These are phyloP conservation scores for Crotalus adamanteus DNA, from an alignment of 2,797 vertebrate genomes.

Conservation along the genomic window DNA sequence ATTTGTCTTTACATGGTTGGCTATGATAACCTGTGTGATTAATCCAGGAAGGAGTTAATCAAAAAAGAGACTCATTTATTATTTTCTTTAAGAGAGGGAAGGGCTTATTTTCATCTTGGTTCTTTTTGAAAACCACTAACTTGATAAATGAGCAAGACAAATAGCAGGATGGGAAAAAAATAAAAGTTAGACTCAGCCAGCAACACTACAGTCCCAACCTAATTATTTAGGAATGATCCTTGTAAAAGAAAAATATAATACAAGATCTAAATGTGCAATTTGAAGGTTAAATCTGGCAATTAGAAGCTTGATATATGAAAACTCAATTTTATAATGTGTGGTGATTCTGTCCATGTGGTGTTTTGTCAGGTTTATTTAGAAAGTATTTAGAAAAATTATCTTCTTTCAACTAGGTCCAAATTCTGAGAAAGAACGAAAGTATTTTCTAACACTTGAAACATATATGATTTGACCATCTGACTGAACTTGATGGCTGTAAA, in stretches of 20 bases:
- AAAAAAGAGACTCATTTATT: background rate
- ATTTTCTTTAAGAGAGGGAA: background rate
- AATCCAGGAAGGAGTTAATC: background rate
- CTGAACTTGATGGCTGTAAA: conserved; percentile 38
- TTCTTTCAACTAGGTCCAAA: background rate
- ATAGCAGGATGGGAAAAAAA: background rate
- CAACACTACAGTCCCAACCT: background rate
- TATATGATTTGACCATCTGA: conserved; percentile 37
- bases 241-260: background rate
- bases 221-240: background rate
- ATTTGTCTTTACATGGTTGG: background rate
- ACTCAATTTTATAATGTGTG: background rate
- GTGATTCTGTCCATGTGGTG: background rate
- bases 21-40: background rate
- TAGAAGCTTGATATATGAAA: background rate
- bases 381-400: background rate
- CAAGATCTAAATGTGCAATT: background rate
- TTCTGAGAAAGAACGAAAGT: background rate
- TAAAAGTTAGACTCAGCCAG: background rate
- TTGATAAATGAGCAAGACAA: background rate
- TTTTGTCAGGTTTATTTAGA: background rate
- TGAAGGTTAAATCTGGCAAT: background rate
- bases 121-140: background rate
- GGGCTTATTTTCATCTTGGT: background rate
- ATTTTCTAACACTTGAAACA: conserved; percentile 32